Evolutionary conservation across 2,888 invertebrate genomes (phyloP).

Genomic region (Pseudococcus longispinus): DNA sequence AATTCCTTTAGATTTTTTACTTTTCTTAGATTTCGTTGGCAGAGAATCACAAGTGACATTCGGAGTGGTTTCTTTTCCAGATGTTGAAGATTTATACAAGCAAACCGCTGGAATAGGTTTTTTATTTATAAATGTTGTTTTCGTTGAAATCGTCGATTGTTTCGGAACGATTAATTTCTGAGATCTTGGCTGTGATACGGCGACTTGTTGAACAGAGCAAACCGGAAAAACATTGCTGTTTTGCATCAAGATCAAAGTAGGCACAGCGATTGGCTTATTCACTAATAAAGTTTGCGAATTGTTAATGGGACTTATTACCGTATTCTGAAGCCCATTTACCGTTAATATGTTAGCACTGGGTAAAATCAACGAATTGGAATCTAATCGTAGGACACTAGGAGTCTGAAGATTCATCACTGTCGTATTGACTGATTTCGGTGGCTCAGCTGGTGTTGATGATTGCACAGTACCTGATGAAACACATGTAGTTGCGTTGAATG

Average conservation of each 20-base stretch:
- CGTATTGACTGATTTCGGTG: neutral
- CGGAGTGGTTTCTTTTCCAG: neutral
- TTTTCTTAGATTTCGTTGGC: neutral
- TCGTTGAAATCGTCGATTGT: conserved; percentile 59
- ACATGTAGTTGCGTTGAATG: neutral
- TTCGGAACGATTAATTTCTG: conserved; percentile 59
- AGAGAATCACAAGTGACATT: conserved; percentile 47
- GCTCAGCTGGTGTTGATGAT: neutral
- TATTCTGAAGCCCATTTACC: conserved; percentile 42
- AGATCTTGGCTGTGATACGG: conserved; percentile 13
- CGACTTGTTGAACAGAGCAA: conserved; percentile 29
- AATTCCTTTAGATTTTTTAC: conserved; percentile 49
- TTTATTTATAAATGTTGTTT: conserved; percentile 61
- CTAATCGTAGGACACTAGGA: conserved; percentile 17
- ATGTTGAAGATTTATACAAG: conserved; percentile 54
- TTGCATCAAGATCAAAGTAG: conserved; percentile 60
- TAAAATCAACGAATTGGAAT: conserved; percentile 37
- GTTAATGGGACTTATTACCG: conserved; percentile 16
- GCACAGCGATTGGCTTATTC: conserved; percentile 55
- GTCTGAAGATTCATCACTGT: conserved; percentile 3
- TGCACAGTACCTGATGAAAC: neutral
- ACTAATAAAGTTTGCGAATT: conserved; percentile 15
- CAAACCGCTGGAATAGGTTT: conserved; percentile 61
- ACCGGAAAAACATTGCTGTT: conserved; percentile 53
- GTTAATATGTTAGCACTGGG: conserved; percentile 39